Percentiles rank a stretch among this genome's conserved stretches.
phyloP scores from a whole-genome alignment of 2,113 vertebrate genomes.

The Nibea coibor region DNA sequence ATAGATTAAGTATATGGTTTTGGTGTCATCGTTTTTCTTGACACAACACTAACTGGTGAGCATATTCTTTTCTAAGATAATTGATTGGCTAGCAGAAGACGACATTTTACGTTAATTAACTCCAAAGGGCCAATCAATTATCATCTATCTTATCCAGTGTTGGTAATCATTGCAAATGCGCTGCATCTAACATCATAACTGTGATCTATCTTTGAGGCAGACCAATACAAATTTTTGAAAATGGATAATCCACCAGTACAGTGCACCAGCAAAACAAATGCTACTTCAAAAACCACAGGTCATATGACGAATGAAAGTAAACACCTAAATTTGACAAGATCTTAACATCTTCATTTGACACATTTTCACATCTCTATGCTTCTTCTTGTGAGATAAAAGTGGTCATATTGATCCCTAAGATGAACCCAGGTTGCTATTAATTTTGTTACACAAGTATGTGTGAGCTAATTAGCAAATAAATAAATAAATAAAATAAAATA shows the following conservation, averaged over 20 bases:
- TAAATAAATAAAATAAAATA: neutral
- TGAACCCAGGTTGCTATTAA: neutral
- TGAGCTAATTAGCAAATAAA: neutral
- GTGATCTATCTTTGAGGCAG: neutral
- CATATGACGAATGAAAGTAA: neutral
- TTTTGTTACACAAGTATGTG: neutral
- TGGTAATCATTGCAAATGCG: neutral
- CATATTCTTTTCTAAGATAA: constrained; percentile 29
- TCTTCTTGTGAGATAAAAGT: neutral
- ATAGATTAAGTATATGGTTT: neutral
- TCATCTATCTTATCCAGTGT: neutral
- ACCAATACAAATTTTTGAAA: neutral
- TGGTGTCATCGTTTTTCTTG: neutral
- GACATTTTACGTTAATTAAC: constrained; percentile 13
- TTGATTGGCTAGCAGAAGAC: constrained; percentile 15
- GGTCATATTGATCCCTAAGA: neutral
- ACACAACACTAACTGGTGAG: constrained; percentile 19
- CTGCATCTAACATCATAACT: neutral
- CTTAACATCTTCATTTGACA: neutral
- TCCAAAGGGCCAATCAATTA: constrained; percentile 13
- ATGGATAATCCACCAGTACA: neutral
- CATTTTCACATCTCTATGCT: neutral
- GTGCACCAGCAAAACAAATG: neutral
- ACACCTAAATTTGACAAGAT: neutral
- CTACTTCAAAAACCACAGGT: neutral